A percentile compares a stretch with the other conserved stretches of the same genome.
These are phyloP conservation scores for Xestia sexstrigata DNA, from an alignment of 2,888 invertebrate species.

Conservation along the genomic window DNA sequence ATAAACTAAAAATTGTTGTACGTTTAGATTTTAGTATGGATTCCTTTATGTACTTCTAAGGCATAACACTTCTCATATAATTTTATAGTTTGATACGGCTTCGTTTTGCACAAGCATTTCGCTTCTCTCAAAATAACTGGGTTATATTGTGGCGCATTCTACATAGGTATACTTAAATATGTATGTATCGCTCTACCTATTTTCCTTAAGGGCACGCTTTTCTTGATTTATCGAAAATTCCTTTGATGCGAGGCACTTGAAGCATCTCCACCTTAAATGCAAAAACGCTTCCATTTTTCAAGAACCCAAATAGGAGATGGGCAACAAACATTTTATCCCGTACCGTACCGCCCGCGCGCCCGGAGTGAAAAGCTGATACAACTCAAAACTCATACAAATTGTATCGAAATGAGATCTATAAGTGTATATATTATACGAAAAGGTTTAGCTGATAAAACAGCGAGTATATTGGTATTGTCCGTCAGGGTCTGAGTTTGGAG, in stretches of 20 bases:
- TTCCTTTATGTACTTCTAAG: conserved; percentile 41
- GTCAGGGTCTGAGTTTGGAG: conserved; percentile 59
- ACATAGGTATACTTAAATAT: conserved; percentile 42
- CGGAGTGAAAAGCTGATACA: conserved; percentile 55
- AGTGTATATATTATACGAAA: conserved; percentile 58
- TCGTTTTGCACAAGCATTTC: conserved; percentile 37
- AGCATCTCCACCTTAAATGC: conserved; percentile 56
- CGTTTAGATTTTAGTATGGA: conserved; percentile 20
- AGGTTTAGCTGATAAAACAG: conserved; percentile 68
- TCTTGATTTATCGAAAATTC: conserved; percentile 60
- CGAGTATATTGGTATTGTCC: conserved; percentile 67
- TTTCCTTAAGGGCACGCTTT: conserved; percentile 57
- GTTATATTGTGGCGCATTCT: conserved; percentile 38
- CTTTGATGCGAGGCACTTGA: conserved; percentile 50
- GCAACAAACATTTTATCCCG: conserved; percentile 51
- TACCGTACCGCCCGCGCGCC: conserved; percentile 24
- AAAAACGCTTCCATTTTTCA: conserved; percentile 61
- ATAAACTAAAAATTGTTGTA: conserved; percentile 46
- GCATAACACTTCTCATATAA: conserved; percentile 54
- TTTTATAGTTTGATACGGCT: conserved; percentile 55
- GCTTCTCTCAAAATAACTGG: conserved; percentile 44
- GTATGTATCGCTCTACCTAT: conserved; percentile 49
- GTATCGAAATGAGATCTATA: conserved; percentile 62
- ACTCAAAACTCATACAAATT: conserved; percentile 68
- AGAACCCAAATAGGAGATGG: conserved; percentile 46